Evolutionary conservation across 2,888 invertebrate species (phyloP), one percentile per base, ranked within the genome.

Genomic region (Drosophila anceps): DNA sequence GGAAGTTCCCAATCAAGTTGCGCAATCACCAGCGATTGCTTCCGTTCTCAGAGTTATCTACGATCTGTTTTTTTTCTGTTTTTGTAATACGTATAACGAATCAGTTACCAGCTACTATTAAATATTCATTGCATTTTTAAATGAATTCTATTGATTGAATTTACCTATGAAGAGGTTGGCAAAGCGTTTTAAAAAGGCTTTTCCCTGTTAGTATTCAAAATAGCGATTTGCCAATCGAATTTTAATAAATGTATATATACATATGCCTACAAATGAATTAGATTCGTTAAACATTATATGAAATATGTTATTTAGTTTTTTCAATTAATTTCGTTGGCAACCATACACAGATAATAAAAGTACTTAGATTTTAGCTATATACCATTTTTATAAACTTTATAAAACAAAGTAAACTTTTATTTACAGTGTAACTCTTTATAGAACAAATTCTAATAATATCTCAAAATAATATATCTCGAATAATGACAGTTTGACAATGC

Each of bases 1-100:
- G 73, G 51, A 77, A 63, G 60, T 76, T 68, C 12, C 27, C 63
- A 44, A 64, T 76, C 66, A 27, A 48, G 12, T 64, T 63, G 35
- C 43, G 46, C 39, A 63, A 76, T 64, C 43, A 20, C 18, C 31
- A 43, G 18, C 9, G 46, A 43, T 75, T 51, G 51, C 72, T 76
- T 76, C 67, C 67, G 59, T 72, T 75, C 72, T n/a, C 39, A 63
- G 53, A 35, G 35, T 29, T 53, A 53, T 27, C 24, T 55, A 18
- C 50, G 29, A 43, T 44, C 46, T 15, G 15, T 24, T 29, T 33
- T 44, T 39, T 9, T n/a, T 33, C n/a, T 29, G 20, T 13, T 15
- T 27, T 29, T 27, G 6, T 15, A 33, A 5, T 15, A 41, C 29
- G 29, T 13, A 15, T 4, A 24, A 18, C 12, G 4, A 50, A 50